Base-by-base conservation (phyloP, 2,113 vertebrate genomes). In the Dromiciops gliroides region DNA sequence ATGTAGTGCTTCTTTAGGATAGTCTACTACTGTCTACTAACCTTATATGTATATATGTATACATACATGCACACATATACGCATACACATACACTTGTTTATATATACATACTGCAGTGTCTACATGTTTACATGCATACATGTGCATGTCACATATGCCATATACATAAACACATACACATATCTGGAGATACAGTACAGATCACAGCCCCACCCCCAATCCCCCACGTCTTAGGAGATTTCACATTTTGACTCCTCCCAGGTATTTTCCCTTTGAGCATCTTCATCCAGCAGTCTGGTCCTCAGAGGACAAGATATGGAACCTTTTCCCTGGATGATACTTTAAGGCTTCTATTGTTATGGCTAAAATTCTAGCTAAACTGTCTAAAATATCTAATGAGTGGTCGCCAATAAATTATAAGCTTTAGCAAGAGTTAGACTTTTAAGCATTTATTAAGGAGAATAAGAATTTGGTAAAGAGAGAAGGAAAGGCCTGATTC, bases 21-120 rank as follows among this genome's bases (percentile, higher is more conserved):
- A 75, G 12, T n/a, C 12, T n/a, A n/a, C 14, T 19, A 75, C 14
- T n/a, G 10, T 75, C 37, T 75, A n/a, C 14, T 75, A n/a, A 7
- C 14, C 31, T 75, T 75, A n/a, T 75, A 75, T n/a, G 37, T n/a
- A 75, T 9, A 37, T 75, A 14, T 75, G 12, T 56, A 51, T 51
- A 25, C 26, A 53, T 24, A 53, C 25, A 28, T 56, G 53, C 9
- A 28, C 26, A 25, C 3, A 67, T 67, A n/a, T 0, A 16, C 0
- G 5, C 3, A n/a, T 19, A n/a, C 11, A 6, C 1, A n/a, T 1
- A 14, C 14, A 37, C 3, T 16, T 6, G n/a, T 60, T 3, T 67
- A n/a, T 19, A n/a, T 9, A n/a, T 37, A n/a, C 8, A 67, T 12
- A 37, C n/a, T n/a, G n/a, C 16, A 67, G 25, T 23, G 22, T 19